These are phyloP conservation scores for Lithosia quadra DNA, from an alignment of 2,888 invertebrate genomes.

Conservation along the genomic window DNA sequence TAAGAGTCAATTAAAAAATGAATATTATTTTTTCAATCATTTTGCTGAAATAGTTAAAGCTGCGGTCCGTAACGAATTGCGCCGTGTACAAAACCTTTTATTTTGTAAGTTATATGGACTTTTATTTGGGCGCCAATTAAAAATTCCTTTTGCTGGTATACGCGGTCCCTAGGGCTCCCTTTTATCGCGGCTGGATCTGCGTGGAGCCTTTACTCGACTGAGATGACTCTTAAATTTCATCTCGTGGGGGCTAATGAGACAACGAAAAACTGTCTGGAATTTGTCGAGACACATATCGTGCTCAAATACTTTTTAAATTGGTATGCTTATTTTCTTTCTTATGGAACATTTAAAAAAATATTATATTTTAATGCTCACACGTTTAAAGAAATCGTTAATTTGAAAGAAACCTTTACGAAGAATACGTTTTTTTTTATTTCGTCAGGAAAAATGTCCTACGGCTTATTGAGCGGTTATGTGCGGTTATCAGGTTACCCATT, in stretches of 20 bases:
- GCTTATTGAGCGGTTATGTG: too few relatives aligned
- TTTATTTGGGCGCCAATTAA: slow-evolving; percentile 82
- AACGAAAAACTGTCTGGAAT: slow-evolving; percentile 49
- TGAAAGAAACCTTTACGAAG: too few relatives aligned
- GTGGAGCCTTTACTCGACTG: slow-evolving; percentile 61
- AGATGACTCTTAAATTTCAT: slow-evolving; percentile 78
- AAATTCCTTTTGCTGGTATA: slow-evolving; percentile 74
- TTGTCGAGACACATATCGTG: slow-evolving; percentile 43
- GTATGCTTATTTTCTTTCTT: background rate
- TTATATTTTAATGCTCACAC: too few relatives aligned
- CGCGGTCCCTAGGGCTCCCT: slow-evolving; percentile 68
- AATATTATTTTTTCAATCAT: slow-evolving; percentile 47
- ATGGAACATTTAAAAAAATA: too few relatives aligned
- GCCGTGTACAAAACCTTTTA: slow-evolving; percentile 60
- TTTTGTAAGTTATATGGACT: slow-evolving; percentile 66
- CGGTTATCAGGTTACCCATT: too few relatives aligned
- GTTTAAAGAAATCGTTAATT: too few relatives aligned
- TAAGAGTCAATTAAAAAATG: slow-evolving; percentile 52
- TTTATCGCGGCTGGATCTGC: slow-evolving; percentile 77
- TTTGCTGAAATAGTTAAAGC: slow-evolving; percentile 56
- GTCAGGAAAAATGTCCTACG: too few relatives aligned
- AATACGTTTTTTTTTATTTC: too few relatives aligned
- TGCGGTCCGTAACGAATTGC: slow-evolving; percentile 56
- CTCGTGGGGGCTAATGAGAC: slow-evolving; percentile 74
- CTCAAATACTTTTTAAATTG: background rate